A percentile compares a stretch with the other conserved stretches of the same genome.
Evolutionary conservation across 2,113 vertebrate species (phyloP).

Genomic region (Marmota monax): DNA sequence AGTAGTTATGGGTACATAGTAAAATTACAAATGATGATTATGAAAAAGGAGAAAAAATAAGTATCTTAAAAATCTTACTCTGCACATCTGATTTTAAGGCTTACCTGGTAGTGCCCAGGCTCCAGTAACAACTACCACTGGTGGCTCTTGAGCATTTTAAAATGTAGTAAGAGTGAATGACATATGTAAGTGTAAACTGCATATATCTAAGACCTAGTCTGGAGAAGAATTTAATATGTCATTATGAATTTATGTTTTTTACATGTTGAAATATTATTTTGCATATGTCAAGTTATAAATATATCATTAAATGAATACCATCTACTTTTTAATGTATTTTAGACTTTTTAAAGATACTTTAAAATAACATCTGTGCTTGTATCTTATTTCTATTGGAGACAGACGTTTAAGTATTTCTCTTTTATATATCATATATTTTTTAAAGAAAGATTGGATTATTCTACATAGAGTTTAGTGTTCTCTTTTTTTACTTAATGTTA

Average conservation of each 20-base stretch:
- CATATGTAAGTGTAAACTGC: neutral
- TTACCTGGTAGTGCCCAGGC: neutral
- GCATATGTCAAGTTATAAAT: neutral
- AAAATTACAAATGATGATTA: neutral
- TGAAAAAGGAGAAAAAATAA: neutral
- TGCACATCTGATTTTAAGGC: neutral
- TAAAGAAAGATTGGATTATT: neutral
- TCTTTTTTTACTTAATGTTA: neutral
- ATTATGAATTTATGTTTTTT: neutral
- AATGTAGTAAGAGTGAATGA: neutral
- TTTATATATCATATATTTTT: neutral
- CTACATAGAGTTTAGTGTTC: neutral
- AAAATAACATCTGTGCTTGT: neutral
- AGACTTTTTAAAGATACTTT: neutral
- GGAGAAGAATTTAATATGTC: neutral
- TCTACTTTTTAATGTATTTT: neutral
- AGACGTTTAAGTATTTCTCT: neutral
- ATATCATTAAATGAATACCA: conserved; percentile 14
- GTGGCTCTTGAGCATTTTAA: neutral
- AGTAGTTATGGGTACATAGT: neutral
- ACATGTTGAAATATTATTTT: neutral
- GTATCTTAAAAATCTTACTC: neutral
- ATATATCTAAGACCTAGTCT: neutral
- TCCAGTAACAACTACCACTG: neutral
- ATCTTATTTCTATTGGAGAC: neutral